Conservation (phyloP, 2,113 vertebrate genomes). For the Lagopus leucura region DNA sequence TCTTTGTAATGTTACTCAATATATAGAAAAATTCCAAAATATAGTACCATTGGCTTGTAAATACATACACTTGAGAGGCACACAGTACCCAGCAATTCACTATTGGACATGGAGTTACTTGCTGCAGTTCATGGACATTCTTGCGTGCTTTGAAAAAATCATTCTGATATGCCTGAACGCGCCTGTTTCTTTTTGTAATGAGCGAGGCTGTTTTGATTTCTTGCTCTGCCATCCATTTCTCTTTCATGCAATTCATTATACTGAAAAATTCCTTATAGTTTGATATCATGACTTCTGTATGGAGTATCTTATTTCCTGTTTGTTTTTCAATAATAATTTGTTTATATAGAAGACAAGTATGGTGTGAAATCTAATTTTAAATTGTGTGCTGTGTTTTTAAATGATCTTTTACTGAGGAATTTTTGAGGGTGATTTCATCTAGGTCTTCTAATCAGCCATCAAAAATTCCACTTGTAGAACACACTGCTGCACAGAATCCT, state of each 20-base stretch:
- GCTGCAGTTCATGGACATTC: background rate
- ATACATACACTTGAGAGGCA: background rate
- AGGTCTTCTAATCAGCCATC: background rate
- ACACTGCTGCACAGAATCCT: background rate
- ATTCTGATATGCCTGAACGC: slow-evolving; percentile 8
- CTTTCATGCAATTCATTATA: slow-evolving; percentile 12
- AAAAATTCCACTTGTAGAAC: background rate
- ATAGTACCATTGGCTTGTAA: slow-evolving; percentile 40
- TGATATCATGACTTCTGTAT: background rate
- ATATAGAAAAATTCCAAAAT: background rate
- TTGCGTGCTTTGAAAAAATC: background rate
- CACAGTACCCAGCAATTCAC: slow-evolving; percentile 15
- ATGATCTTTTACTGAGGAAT: background rate
- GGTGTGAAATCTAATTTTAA: background rate
- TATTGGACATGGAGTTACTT: background rate
- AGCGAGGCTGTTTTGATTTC: slow-evolving; percentile 2
- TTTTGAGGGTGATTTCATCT: background rate
- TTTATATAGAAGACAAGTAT: background rate
- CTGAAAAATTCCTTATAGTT: background rate
- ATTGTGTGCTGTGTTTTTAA: background rate
- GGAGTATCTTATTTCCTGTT: background rate
- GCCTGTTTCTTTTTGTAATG: slow-evolving; percentile 16
- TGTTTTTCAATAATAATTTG: background rate
- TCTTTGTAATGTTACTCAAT: background rate
- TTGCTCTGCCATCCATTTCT: slow-evolving; percentile 18